These are phyloP conservation scores for Lepidurus packardi DNA, from an alignment of 1,140 invertebrate genomes.

Conservation along the genomic window DNA sequence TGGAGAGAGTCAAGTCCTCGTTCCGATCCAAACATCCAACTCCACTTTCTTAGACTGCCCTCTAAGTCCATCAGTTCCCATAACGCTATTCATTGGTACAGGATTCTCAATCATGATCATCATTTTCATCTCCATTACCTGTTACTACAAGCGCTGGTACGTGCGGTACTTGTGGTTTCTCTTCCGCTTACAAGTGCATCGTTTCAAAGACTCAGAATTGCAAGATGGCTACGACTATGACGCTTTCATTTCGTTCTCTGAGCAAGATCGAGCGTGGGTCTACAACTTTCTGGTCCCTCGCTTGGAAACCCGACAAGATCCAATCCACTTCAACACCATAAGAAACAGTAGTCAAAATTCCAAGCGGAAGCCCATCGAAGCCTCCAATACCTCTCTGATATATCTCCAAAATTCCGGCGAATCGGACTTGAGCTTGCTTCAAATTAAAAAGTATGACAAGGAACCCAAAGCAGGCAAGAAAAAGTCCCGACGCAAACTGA, in stretches of 20 bases:
- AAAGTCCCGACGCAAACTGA: background rate
- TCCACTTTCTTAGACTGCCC: background rate
- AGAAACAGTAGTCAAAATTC: background rate
- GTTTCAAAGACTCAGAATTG: conserved; percentile 6
- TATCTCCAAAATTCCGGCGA: background rate
- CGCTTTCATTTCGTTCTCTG: conserved; percentile 34
- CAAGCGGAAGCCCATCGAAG: background rate
- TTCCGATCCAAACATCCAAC: background rate
- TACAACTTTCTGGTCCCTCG: conserved; percentile 32
- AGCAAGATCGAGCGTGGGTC: conserved; percentile 35
- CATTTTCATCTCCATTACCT: conserved; percentile 16
- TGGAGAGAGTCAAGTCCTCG: background rate
- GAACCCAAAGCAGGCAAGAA: background rate
- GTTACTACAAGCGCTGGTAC: conserved; percentile 32
- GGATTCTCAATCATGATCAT: background rate
- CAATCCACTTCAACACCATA: background rate
- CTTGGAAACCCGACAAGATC: conserved; percentile 25
- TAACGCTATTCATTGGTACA: conserved; percentile 3
- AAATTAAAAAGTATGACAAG: background rate
- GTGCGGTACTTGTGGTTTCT: conserved; percentile 20
- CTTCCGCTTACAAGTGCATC: background rate
- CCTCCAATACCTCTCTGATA: background rate
- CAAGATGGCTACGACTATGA: conserved; percentile 29
- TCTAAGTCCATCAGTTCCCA: background rate
- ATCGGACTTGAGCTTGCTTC: background rate